Evolutionary conservation across 1,140 invertebrate species (phyloP), one percentile per base, ranked within the genome.

Genomic region (Hylyphantes graminicola): DNA sequence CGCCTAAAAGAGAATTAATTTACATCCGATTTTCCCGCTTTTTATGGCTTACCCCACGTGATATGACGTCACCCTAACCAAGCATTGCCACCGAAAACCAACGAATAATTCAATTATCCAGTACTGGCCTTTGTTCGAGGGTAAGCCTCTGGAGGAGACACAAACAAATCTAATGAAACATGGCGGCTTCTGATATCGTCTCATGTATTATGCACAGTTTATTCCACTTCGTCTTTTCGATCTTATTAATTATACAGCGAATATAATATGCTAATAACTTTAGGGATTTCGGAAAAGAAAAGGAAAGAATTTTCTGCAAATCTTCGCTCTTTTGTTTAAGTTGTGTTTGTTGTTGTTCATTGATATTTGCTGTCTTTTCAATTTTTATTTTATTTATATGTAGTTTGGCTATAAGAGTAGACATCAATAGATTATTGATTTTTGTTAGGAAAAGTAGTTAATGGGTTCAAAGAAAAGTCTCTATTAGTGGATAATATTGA

Each of bases 251-350:
- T 80, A 80, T 80, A 70, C 77, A 70, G 64, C 64, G 77, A 80
- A 80, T 80, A 80, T 68, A 80, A 80, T 80, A 80, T 70, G 77
- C 77, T 68, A 80, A 80, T 80, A 80, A 80, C 64, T 80, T 54
- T 70, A 35, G 35, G 21, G 65, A 51, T 35, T 35, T 35, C 35
- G 35, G 35, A 35, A 35, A 35, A 35, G 35, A 35, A 35, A 35
- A 35, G 35, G 35, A 35, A 35, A 35, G 35, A 35, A 35, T 35
- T 35, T 35, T 35, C 35, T 35, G 35, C 1, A 35, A 35, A 35
- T 35, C 35, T 35, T 35, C 35, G 35, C 35, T 35, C 35, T 35
- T 35, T 35, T 35, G 35, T 35, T 35, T 35, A 35, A 35, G 35
- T 35, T 35, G 35, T 35, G 35, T 35, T 35, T 35, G 35, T 35